Evolutionary conservation across 2,888 invertebrate species (phyloP), one percentile per base, ranked within the genome.

Genomic region (Cenopis cana): DNA sequence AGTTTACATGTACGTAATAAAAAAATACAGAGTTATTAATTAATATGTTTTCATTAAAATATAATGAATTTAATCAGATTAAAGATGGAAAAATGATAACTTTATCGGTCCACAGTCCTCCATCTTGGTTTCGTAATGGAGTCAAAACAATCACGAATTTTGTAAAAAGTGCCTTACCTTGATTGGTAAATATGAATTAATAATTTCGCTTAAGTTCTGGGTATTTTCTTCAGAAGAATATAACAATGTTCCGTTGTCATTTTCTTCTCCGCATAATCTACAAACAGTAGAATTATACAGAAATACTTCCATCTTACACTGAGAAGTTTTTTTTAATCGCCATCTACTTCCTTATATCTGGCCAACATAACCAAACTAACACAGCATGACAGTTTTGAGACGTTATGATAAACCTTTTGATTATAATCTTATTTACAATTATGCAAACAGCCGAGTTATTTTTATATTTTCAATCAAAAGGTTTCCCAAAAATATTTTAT

Each of bases 251-350:
- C 96, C 96, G 84, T 95, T 95, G 78, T 94, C 93, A 90, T 96
- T 96, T 91, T 96, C 95, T 90, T 95, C 95, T 20, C 95, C 96
- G 93, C 97, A 97, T 87, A 97, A 94, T 89, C 97, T 94, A 90
- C 97, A 97, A 90, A 95, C 94, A 76, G 94, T 94, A 77, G 96
- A 96, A 91, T 96, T 95, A 85, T 95, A 95, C 79, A 96, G 94
- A 85, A 84, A 88, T 77, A 92, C 92, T 90, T 92, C 92, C 93
- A 93, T 91, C 78, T 79, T 85, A 82, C 76, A 81, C 76, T 76
- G 72, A 65, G 71, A 73, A 79, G 33, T 76, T 75, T 73, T 73
- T 75, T 75, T 72, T 73, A 75, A 82, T 84, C 91, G 90, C 88
- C 92, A 89, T 84, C 92, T 91, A 89, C 82, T 85, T 93, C 91